Base-by-base conservation (phyloP, 1,140 invertebrate genomes). In the Trichogramma pretiosum region DNA sequence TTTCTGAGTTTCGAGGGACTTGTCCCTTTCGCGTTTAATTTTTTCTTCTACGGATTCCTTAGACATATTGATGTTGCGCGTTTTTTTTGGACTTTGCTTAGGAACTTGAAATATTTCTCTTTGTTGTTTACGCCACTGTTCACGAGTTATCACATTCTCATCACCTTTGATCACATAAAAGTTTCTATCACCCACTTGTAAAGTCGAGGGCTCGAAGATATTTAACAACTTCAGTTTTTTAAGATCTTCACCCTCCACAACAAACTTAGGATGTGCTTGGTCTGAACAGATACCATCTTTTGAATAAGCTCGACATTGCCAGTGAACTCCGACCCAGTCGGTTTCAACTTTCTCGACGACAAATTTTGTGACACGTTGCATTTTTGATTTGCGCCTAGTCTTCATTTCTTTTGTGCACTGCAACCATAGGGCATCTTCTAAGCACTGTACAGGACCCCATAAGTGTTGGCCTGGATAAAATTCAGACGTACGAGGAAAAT, bases 161-260 rank as follows among this genome's bases (percentile, higher is more conserved):
- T 64, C 63, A 8, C 76, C 74, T 61, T 76, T 77, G 22, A 83
- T 70, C 1, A 71, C 68, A 64, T 85, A 85, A 56, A 77, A 79
- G 58, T 84, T 85, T 50, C 85, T 76, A 71, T 93, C 89, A 35
- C 88, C 89, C 28, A 93, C 82, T 74, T 93, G 89, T 35, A 89
- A 74, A 35, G 86, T 88, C 61, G 87, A 91, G n/a, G 87, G 83
- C 57, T 89, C 85, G 61, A 92, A 93, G 17, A 89, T 81, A 63
- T 91, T 90, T 19, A 93, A 70, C 36, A 85, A 73, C 57, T 86
- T 85, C 2, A 93, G 62, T 52, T 84, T 82, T 54, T 80, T 80
- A 10, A 90, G 68, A 58, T 89, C 83, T 24, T 88, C 83, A 41
- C 83, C 85, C 57, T 81, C 77, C 1, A 89, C 77, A 5, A 79